These are phyloP conservation scores for Wiebesia pumilae DNA, from an alignment of 1,140 invertebrate genomes.

Conservation along the genomic window DNA sequence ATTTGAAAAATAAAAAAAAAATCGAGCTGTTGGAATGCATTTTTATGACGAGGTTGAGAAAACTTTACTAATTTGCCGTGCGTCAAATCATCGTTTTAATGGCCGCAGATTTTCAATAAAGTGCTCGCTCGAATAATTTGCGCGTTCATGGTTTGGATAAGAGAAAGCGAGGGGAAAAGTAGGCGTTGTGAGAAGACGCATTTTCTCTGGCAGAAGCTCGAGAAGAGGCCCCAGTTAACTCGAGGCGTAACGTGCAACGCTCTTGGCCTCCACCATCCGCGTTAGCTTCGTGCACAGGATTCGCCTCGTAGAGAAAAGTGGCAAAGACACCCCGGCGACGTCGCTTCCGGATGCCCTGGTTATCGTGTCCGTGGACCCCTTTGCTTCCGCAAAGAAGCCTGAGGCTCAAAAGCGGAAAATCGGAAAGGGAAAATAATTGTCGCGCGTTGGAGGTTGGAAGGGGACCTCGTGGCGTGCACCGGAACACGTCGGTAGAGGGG, in stretches of 20 bases:
- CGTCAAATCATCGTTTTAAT: background rate
- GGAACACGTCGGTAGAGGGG: background rate
- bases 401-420: constrained; percentile 6
- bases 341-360: too few species aligned
- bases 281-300: too few species aligned
- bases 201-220: too few species aligned
- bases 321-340: too few species aligned
- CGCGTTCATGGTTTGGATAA: background rate
- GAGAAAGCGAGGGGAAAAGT: background rate
- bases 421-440: background rate
- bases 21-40: background rate
- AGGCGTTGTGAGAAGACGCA: too few species aligned
- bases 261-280: too few species aligned
- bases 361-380: too few species aligned
- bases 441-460: too few species aligned
- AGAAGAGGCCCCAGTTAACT: too few species aligned
- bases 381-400: too few species aligned
- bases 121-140: background rate
- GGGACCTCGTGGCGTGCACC: background rate
- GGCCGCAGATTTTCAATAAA: background rate
- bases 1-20: background rate
- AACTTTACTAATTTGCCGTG: background rate
- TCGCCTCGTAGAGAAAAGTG: too few species aligned
- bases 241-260: too few species aligned
- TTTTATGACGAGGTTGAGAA: background rate